Conservation (phyloP, 2,888 invertebrate species). For the Eupithecia tripunctaria region DNA sequence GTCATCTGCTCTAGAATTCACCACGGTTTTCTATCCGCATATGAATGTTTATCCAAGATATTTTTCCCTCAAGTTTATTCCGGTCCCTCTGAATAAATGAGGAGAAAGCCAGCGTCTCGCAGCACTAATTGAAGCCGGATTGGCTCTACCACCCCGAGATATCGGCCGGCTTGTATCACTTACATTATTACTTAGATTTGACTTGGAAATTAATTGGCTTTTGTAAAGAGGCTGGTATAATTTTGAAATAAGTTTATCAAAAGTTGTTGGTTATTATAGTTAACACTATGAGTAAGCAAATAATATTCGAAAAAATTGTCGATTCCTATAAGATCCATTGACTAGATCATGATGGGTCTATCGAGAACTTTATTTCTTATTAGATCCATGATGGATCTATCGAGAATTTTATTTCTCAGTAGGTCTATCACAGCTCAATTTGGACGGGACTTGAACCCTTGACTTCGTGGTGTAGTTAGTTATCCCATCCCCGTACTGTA, state of each 20-base stretch:
- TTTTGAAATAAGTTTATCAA: slow-evolving; percentile 1
- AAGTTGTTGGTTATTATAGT: too few species aligned
- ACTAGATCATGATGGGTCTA: too few species aligned
- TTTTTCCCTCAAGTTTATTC: slow-evolving; percentile 66
- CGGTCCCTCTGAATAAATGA: slow-evolving; percentile 71
- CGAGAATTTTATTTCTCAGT: too few species aligned
- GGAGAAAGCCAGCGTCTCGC: slow-evolving; percentile 53
- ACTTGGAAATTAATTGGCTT: slow-evolving; percentile 56
- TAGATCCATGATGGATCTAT: too few species aligned
- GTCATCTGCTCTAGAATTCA: slow-evolving; percentile 53
- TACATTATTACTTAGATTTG: slow-evolving; percentile 56
- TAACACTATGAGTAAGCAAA: too few species aligned
- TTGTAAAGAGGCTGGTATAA: slow-evolving; percentile 14
- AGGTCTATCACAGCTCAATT: too few species aligned
- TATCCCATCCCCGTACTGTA: too few species aligned
- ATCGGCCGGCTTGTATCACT: slow-evolving; percentile 56
- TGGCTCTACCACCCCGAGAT: slow-evolving; percentile 53
- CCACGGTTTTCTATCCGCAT: slow-evolving; percentile 54
- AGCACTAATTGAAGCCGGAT: slow-evolving; percentile 69
- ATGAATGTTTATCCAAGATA: slow-evolving; percentile 68
- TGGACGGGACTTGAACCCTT: too few species aligned
- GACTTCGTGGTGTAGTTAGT: too few species aligned
- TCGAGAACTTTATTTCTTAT: too few species aligned
- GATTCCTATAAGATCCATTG: too few species aligned
- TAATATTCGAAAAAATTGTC: too few species aligned